Evolutionary conservation across 1,140 invertebrate genomes (phyloP), one percentile per base, ranked within the genome.

Genomic region (Micrasema minimum): DNA sequence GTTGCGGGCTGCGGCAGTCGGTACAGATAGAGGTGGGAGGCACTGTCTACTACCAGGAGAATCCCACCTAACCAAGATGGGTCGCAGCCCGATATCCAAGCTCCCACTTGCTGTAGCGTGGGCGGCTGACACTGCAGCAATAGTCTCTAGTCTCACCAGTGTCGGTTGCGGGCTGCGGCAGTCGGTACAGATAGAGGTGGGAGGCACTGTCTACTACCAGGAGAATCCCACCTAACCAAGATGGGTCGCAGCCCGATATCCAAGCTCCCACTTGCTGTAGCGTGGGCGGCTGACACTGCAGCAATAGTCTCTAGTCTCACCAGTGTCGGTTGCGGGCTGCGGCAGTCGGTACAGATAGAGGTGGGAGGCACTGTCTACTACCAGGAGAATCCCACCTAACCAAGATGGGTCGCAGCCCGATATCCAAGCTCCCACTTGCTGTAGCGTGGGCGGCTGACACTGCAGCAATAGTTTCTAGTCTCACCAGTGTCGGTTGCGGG

Each of bases 31-130:
- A 95, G 77, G 79, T 92, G 90, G 20, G 92, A 90, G 51, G 89
- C 86, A 2, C 89, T 89, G 80, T 95, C 93, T 26, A 93, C 86
- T 3, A 89, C 88, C 37, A 94, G 79, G n/a, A 93, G 81, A 38
- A 91, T 86, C 77, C 90, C 92, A 31, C 93, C 92, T 55, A 93
- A 84, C 87, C 89, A 91, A 0, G 92, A 93, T 64, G 94, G 84
- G 77, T 93, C 90, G 78, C 92, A 90, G 77, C 86, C 86, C 50
- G 87, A 87, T 73, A 90, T 89, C 72, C 55, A 26, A 14, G 71
- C 70, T 2, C 73, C 73, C 1, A 61, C 16, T 38, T 75, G 73
- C 67, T 75, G 73, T 26, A 75, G 68, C 7, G 45, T 65, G 45
- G 53, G 41, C 2, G 69, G 69, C 18, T 59, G 59, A 51, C 73